Base-by-base conservation (phyloP, 30 jellyfish, hydroid and myxozoan species). In the Pseudorhiza aurosa region DNA sequence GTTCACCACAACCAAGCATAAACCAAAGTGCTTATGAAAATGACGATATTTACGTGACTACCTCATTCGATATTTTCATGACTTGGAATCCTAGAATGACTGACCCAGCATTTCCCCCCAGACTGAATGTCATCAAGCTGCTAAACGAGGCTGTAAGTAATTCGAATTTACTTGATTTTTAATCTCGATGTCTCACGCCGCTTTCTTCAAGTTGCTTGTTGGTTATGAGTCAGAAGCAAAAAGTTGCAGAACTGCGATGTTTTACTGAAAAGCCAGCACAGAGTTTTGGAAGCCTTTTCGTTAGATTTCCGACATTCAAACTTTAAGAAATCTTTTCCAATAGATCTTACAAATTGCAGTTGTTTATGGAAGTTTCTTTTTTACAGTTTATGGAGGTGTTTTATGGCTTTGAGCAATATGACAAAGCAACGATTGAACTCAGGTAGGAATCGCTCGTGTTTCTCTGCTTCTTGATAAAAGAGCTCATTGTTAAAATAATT, bases 71-170 rank as follows among this genome's bases (percentile, higher is more conserved):
- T n/a, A 63, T 91, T 45, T 50, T 85, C 56, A 71, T 25, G 51
- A 30, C 83, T 0, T 91, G 89, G 87, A 67, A 58, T 43, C 91
- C 85, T 8, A 25, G 63, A 5, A 40, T 91, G 92, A 26, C 53
- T n/a, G 90, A 74, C 31, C 95, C 95, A 1, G 68, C 85, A 4
- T 69, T 75, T 67, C 98, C 96, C 43, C 90, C 85, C 33, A 65
- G 85, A 35, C 81, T 85, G 37, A 57, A 75, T 36, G 35, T 84
- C 45, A 22, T 83, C 21, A 39, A 76, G 17, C 71, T 58, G 39
- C 27, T 91, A 28, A 76, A 91, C 68, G 85, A 78, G 35, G 96
- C 96, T 14, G 98, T 91, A 60, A 91, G 98, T 70, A 21, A 10
- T 11, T 27, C 15, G 43, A 26, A 22, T 29, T 11, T 28, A 17